Conservation (phyloP, 2,888 invertebrate genomes). For the Eurytoma californica region DNA sequence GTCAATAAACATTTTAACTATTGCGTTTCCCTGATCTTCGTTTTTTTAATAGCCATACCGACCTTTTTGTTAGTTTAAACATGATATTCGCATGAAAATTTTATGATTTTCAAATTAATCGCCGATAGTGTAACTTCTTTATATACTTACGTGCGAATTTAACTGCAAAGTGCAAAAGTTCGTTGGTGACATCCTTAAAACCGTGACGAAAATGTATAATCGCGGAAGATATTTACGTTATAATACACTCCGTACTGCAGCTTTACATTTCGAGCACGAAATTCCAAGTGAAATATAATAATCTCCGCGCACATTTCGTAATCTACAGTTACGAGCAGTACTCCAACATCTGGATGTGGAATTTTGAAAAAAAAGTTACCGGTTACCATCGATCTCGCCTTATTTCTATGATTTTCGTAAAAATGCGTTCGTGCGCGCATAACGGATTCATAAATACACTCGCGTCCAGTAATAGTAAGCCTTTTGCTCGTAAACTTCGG, state of each 20-base stretch:
- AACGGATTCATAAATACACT: conserved; percentile 16
- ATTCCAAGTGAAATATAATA: too few relatives aligned
- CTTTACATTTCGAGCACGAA: too few relatives aligned
- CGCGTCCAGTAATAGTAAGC: neutral
- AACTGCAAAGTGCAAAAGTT: too few relatives aligned
- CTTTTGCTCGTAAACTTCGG: neutral
- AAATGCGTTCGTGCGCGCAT: neutral
- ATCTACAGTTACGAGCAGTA: neutral
- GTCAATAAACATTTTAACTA: conserved; percentile 46
- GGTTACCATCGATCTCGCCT: neutral
- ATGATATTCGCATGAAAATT: conserved; percentile 27
- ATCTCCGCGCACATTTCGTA: neutral
- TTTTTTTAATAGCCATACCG: conserved; percentile 46
- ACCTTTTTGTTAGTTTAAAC: conserved; percentile 42
- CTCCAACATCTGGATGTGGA: conserved; percentile 5
- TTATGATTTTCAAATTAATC: conserved; percentile 35
- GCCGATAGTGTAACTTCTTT: neutral
- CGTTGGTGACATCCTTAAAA: too few relatives aligned
- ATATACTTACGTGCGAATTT: conserved; percentile 1
- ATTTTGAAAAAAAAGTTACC: neutral
- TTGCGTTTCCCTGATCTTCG: conserved; percentile 33
- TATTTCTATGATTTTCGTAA: neutral
- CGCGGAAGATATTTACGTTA: too few relatives aligned
- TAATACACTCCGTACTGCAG: too few relatives aligned
- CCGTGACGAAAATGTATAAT: too few relatives aligned